phyloP scores from a whole-genome alignment of 1,140 invertebrate genomes.

The Venustaconcha ellipsiformis region DNA sequence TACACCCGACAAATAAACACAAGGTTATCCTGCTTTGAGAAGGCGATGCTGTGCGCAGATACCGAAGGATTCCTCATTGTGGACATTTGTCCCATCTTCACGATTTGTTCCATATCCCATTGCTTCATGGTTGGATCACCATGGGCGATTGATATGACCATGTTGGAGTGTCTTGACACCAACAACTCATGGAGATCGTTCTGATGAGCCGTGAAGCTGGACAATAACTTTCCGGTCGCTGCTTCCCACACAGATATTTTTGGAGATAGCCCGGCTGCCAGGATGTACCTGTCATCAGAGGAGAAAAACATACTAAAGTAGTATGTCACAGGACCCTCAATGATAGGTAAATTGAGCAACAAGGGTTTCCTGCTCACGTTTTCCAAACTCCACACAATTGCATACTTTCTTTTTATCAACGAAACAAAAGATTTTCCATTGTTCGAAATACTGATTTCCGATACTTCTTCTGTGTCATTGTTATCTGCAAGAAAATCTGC shows the following conservation, averaged over 20 bases:
- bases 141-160: slow-evolving; percentile 10
- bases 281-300: slow-evolving; percentile 17
- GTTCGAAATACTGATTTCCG: slow-evolving; percentile 13
- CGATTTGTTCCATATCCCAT: slow-evolving; percentile 25
- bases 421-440: slow-evolving; percentile 24
- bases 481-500: slow-evolving; percentile 16
- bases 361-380: slow-evolving; percentile 29
- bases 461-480: slow-evolving; percentile 28
- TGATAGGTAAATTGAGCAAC: slow-evolving; percentile 14
- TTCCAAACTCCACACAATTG: slow-evolving; percentile 28
- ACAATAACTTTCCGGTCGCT: slow-evolving; percentile 12
- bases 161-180: slow-evolving; percentile 1
- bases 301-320: slow-evolving; percentile 24
- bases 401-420: slow-evolving; percentile 27
- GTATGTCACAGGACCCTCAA: slow-evolving; percentile 12
- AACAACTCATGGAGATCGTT: slow-evolving; percentile 23
- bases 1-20: slow-evolving; percentile 21
- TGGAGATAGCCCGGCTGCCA: slow-evolving; percentile 25
- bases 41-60: slow-evolving; percentile 23
- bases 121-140: slow-evolving; percentile 20
- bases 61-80: not conserved
- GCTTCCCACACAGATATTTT: slow-evolving; percentile 32
- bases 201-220: slow-evolving; percentile 18
- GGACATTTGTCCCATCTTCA: slow-evolving; percentile 31
- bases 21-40: slow-evolving; percentile 23